phyloP scores from a whole-genome alignment of 2,797 vertebrate species.

The Amazonetta brasiliensis region DNA sequence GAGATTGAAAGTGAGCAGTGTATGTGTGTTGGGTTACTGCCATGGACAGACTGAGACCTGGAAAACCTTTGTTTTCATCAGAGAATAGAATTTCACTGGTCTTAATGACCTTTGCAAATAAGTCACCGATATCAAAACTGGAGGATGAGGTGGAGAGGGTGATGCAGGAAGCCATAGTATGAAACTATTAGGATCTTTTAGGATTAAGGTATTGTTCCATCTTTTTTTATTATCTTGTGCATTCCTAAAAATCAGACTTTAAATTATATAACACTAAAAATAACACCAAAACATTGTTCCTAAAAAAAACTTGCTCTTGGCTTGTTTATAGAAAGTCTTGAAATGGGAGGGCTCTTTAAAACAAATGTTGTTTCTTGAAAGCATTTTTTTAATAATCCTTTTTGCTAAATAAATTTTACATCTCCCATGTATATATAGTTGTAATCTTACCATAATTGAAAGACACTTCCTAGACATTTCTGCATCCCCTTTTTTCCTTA shows the following conservation, averaged over 20 bases:
- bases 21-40: background rate
- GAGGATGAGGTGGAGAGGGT: background rate
- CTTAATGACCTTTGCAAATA: background rate
- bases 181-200: background rate
- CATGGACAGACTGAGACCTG: fast-evolving
- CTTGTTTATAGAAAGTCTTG: background rate
- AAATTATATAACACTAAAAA: background rate
- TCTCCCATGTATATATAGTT: background rate
- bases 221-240: background rate
- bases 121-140: background rate
- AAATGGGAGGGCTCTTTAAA: background rate
- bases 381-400: background rate
- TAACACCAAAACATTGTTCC: background rate
- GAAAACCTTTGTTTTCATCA: constrained; percentile 4
- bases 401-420: background rate
- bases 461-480: background rate
- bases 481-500: background rate
- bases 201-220: background rate
- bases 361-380: background rate
- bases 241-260: background rate
- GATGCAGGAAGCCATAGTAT: background rate
- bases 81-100: background rate
- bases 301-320: background rate
- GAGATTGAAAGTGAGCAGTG: background rate
- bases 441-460: background rate